Percentiles rank a stretch among this genome's conserved stretches.
These are phyloP conservation scores for Ptychobarbus kaznakovi DNA, from an alignment of 2,797 vertebrate genomes.

Conservation along the genomic window DNA sequence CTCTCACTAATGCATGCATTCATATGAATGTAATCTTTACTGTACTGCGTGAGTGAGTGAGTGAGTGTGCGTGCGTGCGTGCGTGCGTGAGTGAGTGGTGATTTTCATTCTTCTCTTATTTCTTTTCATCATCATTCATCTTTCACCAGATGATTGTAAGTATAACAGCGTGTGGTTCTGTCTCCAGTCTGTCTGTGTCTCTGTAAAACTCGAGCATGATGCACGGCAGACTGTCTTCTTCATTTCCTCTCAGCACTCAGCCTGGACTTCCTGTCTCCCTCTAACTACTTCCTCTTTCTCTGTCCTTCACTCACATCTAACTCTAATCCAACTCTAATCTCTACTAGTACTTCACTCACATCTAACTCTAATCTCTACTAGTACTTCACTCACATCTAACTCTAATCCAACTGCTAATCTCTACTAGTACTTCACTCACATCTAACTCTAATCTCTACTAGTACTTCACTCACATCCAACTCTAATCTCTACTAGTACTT, in stretches of 20 bases:
- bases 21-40: too few relatives aligned
- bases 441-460: too few relatives aligned
- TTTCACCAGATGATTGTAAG: slow-evolving; percentile 73
- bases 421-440: too few relatives aligned
- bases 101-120: slow-evolving; percentile 33
- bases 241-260: slow-evolving; percentile 12
- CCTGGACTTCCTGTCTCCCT: slow-evolving; percentile 37
- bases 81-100: background rate
- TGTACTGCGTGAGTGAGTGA: too few relatives aligned
- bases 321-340: background rate
- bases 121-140: slow-evolving; percentile 31
- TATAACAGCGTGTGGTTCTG: slow-evolving; percentile 46
- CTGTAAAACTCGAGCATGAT: slow-evolving; percentile 51
- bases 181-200: slow-evolving; percentile 28
- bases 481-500: too few relatives aligned
- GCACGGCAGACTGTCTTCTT: slow-evolving; percentile 51
- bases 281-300: slow-evolving; percentile 12
- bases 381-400: too few relatives aligned
- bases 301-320: slow-evolving; percentile 27
- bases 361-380: too few relatives aligned
- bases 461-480: too few relatives aligned
- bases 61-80: background rate
- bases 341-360: too few relatives aligned
- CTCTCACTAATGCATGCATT: too few relatives aligned
- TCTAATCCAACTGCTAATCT: too few relatives aligned